Conservation (phyloP, 1,140 invertebrate genomes). For the roundworm (Caenorhabditis elegans) region DNA sequence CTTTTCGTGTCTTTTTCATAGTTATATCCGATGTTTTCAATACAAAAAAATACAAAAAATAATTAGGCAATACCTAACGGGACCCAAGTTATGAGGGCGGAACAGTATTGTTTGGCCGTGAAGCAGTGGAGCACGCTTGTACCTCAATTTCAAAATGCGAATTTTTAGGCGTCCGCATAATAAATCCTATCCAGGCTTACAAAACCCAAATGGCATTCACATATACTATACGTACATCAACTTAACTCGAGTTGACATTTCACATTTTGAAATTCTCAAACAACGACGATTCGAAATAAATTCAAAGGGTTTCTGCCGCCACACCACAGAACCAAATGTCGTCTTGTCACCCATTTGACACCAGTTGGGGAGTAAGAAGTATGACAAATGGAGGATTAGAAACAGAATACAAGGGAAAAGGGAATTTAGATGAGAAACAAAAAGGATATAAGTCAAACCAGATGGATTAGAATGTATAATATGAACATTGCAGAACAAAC, state of each 20-base stretch:
- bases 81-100: too few relatives aligned
- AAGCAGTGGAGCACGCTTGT: too few relatives aligned
- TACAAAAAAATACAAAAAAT: too few relatives aligned
- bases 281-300: conserved; percentile 18
- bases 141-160: too few relatives aligned
- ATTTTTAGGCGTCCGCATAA: too few relatives aligned
- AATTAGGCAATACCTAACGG: too few relatives aligned
- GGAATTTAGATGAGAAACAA: not conserved
- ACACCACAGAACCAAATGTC: not conserved
- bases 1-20: too few relatives aligned
- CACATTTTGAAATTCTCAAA: not conserved
- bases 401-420: not conserved
- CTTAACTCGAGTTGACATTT: conserved; percentile 20
- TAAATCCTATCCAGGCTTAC: too few relatives aligned
- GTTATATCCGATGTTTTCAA: too few relatives aligned
- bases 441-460: not conserved
- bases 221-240: not conserved
- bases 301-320: not conserved
- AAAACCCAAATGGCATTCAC: not conserved
- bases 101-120: too few relatives aligned
- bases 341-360: conserved; percentile 10
- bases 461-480: not conserved
- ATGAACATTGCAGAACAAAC: too few relatives aligned
- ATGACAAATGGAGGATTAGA: not conserved
- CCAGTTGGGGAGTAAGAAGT: not conserved